phyloP scores from a whole-genome alignment of 2,113 vertebrate genomes.

The Bufo gargarizans region DNA sequence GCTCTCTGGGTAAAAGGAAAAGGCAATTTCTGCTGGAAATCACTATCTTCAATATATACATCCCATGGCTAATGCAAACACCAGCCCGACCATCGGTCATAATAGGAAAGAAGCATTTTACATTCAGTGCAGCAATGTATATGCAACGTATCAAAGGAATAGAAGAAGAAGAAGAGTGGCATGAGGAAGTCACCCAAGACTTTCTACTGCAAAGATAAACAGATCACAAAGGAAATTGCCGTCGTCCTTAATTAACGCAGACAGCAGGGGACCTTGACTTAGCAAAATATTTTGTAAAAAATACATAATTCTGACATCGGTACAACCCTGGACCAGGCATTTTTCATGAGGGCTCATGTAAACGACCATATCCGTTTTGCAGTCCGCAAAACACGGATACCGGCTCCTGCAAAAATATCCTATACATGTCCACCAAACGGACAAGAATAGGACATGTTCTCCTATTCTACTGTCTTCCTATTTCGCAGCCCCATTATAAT shows the following conservation, averaged over 20 bases:
- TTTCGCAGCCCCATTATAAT: too few species aligned
- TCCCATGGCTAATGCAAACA: neutral
- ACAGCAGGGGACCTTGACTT: neutral
- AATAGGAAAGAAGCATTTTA: neutral
- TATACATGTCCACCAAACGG: too few species aligned
- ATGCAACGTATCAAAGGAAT: neutral
- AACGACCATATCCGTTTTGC: too few species aligned
- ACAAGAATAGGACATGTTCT: too few species aligned
- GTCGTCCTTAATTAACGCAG: neutral
- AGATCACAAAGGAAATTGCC: neutral
- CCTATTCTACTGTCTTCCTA: too few species aligned
- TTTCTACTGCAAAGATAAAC: neutral
- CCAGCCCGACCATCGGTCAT: neutral
- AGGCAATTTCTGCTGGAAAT: conserved; percentile 19
- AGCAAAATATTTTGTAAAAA: neutral
- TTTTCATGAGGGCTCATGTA: neutral
- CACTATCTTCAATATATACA: neutral
- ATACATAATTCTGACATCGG: neutral
- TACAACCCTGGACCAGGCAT: neutral
- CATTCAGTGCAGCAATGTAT: neutral
- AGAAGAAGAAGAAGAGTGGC: neutral
- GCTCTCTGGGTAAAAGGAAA: neutral
- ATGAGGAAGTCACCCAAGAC: neutral
- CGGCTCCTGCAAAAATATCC: too few species aligned
- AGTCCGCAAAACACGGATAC: too few species aligned